These are phyloP conservation scores for Gobius niger DNA, from an alignment of 2,113 vertebrate species.

Conservation along the genomic window DNA sequence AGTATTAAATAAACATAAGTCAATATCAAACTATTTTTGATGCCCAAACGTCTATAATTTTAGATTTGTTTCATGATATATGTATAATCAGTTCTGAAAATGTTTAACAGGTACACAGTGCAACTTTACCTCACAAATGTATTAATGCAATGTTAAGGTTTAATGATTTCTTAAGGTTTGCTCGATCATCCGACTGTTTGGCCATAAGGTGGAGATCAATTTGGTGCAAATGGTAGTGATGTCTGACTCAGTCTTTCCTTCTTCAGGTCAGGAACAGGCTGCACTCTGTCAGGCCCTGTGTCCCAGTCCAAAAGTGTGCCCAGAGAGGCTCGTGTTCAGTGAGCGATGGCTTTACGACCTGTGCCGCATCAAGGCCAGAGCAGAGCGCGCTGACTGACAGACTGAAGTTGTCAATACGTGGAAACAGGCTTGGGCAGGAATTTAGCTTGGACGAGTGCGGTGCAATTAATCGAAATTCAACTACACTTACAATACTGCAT, in stretches of 20 bases:
- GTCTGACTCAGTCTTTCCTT: constrained; percentile 68
- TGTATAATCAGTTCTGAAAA: too few relatives aligned
- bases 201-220: constrained; percentile 32
- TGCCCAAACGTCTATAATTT: neutral
- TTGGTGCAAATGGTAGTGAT: constrained; percentile 45
- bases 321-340: constrained; percentile 28
- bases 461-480: too few relatives aligned
- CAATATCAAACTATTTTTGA: constrained; percentile 24
- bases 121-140: too few relatives aligned
- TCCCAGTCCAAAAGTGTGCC: constrained; percentile 33
- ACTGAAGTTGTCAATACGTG: constrained; percentile 47
- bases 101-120: too few relatives aligned
- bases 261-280: constrained; percentile 53
- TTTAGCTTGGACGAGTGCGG: neutral
- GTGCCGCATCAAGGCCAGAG: constrained; percentile 42
- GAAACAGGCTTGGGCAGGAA: constrained; percentile 27
- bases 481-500: too few relatives aligned
- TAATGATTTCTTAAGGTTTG: neutral
- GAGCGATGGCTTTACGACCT: constrained; percentile 61
- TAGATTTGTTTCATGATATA: neutral
- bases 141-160: too few relatives aligned
- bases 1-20: constrained; percentile 44
- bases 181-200: constrained; percentile 22
- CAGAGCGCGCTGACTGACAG: constrained; percentile 44
- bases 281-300: constrained; percentile 55